Percentiles rank a stretch among this genome's conserved stretches.
Evolutionary conservation across 2,797 vertebrate genomes (phyloP).

Genomic region (Gila robusta): DNA sequence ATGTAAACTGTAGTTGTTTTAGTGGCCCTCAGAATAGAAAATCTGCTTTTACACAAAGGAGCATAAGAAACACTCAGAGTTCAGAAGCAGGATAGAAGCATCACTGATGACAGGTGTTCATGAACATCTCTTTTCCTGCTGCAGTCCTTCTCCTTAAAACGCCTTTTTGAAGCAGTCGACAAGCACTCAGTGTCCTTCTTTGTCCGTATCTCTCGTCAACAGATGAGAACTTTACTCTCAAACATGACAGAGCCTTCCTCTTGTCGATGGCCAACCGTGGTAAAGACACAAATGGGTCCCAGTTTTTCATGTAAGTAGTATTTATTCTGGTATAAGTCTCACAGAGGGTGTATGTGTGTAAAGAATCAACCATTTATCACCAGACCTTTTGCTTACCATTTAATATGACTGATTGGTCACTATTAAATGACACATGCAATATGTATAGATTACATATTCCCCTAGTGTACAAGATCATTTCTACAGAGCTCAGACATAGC

Average conservation of each 20-base stretch:
- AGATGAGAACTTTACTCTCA: slow-evolving; percentile 99
- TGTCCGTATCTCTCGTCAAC: slow-evolving; percentile 69
- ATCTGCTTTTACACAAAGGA: background rate
- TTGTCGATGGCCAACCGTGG: slow-evolving; percentile 99
- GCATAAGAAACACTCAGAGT: slow-evolving; percentile 12
- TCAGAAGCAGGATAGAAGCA: slow-evolving; percentile 22
- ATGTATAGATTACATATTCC: slow-evolving; percentile 21
- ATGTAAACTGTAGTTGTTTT: background rate
- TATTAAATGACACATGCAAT: slow-evolving; percentile 57
- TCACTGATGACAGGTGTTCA: slow-evolving; percentile 17
- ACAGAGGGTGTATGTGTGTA: slow-evolving; percentile 60
- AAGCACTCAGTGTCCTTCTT: slow-evolving; percentile 50
- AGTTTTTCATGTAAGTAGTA: slow-evolving; percentile 98
- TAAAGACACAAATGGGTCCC: slow-evolving; percentile 98
- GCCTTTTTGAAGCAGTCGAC: slow-evolving; percentile 30
- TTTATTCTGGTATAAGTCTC: slow-evolving; percentile 26
- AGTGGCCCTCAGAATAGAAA: background rate
- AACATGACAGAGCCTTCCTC: slow-evolving; percentile 98
- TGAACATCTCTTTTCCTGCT: slow-evolving; percentile 32
- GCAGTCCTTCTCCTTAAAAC: slow-evolving; percentile 36
- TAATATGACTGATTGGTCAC: slow-evolving; percentile 54
- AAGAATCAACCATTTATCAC: slow-evolving; percentile 55
- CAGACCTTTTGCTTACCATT: slow-evolving; percentile 53
- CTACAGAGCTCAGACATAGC: slow-evolving; percentile 10
- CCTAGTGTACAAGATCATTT: background rate